Conservation (phyloP, 2,888 invertebrate genomes). For the Tridacna crocea region DNA sequence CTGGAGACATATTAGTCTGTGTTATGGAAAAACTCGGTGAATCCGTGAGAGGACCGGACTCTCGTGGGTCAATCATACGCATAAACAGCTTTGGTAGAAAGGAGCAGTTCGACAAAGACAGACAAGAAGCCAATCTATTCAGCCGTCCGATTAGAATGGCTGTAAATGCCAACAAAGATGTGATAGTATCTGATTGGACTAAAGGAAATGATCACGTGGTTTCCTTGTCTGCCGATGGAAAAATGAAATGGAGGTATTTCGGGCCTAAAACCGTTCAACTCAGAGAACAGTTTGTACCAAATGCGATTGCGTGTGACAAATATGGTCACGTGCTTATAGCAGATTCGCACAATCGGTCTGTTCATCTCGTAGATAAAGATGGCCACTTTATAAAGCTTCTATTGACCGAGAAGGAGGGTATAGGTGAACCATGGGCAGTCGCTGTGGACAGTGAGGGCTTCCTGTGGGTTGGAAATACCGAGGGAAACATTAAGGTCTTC, state of each 20-base stretch:
- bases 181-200: constrained; percentile 62
- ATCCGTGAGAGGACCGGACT: constrained; percentile 46
- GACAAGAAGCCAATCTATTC: constrained; percentile 42
- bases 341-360: constrained; percentile 56
- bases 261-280: constrained; percentile 56
- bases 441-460: constrained; percentile 61
- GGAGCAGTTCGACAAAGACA: constrained; percentile 59
- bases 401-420: constrained; percentile 54
- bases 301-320: constrained; percentile 58
- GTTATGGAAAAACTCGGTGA: constrained; percentile 63
- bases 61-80: constrained; percentile 55
- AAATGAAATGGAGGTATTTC: constrained; percentile 58
- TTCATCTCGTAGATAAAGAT: constrained; percentile 60
- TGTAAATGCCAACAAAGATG: constrained; percentile 59
- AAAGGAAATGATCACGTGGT: constrained; percentile 63
- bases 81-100: constrained; percentile 54
- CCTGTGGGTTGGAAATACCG: constrained; percentile 61
- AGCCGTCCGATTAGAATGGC: constrained; percentile 59
- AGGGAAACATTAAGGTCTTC: constrained; percentile 55
- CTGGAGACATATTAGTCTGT: constrained; percentile 60
- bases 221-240: constrained; percentile 48
- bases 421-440: constrained; percentile 63
- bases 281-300: constrained; percentile 56
- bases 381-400: constrained; percentile 59
- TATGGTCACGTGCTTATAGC: constrained; percentile 59